phyloP scores from a whole-genome alignment of 2,113 vertebrate genomes.

The Ia io region DNA sequence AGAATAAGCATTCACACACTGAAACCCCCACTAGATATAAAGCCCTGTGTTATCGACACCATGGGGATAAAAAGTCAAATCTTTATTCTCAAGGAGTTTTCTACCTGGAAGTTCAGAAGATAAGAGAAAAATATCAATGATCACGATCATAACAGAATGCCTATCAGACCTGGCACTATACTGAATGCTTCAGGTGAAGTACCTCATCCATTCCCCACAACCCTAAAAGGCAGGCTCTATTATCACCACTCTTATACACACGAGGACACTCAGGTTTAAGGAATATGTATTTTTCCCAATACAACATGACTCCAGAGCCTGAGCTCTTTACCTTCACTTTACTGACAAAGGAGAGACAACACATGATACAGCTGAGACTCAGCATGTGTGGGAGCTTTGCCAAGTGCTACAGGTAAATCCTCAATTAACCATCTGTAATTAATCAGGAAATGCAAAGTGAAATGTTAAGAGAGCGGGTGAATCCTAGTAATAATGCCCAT shows the following conservation, averaged over 20 bases:
- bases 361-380: not conserved
- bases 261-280: not conserved
- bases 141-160: not conserved
- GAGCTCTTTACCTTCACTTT: not conserved
- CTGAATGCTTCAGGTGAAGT: not conserved
- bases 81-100: not conserved
- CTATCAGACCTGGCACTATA: not conserved
- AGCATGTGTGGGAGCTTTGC: not conserved
- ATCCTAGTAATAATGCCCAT: not conserved
- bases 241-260: not conserved
- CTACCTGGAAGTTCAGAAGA: constrained; percentile 23
- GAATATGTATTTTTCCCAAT: not conserved
- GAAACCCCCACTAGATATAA: not conserved
- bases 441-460: not conserved
- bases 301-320: not conserved
- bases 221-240: not conserved
- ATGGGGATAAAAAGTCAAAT: not conserved
- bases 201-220: not conserved
- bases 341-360: not conserved
- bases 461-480: not conserved
- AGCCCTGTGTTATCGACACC: not conserved
- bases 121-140: not conserved
- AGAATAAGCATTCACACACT: not conserved
- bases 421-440: not conserved
- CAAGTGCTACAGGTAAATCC: not conserved